Base-by-base conservation (phyloP, 2,888 invertebrate genomes). In the Drosophila robusta region DNA sequence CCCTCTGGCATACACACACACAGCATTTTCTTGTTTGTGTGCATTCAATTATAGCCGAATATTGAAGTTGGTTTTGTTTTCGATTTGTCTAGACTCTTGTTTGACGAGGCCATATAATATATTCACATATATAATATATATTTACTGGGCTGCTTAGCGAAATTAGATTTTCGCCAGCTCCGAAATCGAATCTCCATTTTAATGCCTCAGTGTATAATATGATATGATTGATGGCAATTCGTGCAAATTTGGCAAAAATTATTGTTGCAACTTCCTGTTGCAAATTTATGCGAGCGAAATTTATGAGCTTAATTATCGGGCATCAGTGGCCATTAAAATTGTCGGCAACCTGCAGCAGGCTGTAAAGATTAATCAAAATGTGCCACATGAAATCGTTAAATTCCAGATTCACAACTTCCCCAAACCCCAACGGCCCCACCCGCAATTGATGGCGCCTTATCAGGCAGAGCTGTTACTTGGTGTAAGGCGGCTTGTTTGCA, bases 41-140 rank as follows among this genome's bases (percentile, higher is more conserved):
- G 87, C 87, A 78, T 84, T 84, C 87, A 87, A 84, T 84, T 84
- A 84, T 84, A 69, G 83, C 65, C 68, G 70, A 56, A 82, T 82
- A 87, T 87, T 81, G 77, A 82, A 79, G 87, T 64, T 82, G 56
- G 82, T 73, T 84, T 87, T 87, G 87, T 84, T 84, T 84, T 84
- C 83, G 82, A 83, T 85, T 87, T 69, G 83, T 77, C 81, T 72
- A 82, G 86, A 82, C 85, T 64, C 56, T 66, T 85, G 85, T 85
- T 83, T 87, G 80, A 85, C 56, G 50, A 78, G 73, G 18, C 47
- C 36, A 39, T 11, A 3, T 44, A 32, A 16, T 36, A 26, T 24
- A 41, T 34, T 18, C n/a, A 32, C 29, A 16, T 22, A 24, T 38
- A 8, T n/a, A n/a, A 24, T n/a, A 36, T 22, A 51, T 85, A 74